Conservation (phyloP, 2,888 invertebrate species). For the Sinotaia quadrata region DNA sequence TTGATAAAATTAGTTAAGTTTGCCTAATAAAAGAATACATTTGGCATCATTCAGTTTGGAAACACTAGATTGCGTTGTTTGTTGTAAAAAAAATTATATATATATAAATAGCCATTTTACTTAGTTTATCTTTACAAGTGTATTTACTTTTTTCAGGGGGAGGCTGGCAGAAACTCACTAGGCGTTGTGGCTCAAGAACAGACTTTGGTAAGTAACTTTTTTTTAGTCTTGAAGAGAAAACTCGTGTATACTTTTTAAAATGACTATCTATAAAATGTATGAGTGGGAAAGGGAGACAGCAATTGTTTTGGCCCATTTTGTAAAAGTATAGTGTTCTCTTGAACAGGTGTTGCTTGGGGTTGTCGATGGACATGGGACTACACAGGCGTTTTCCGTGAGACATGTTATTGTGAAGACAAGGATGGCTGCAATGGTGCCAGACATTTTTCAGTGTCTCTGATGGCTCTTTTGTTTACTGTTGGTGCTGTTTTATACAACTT, state of each 20-base stretch:
- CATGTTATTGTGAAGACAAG: slow-evolving; percentile 90
- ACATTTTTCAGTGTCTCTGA: neutral
- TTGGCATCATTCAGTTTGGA: too few species aligned
- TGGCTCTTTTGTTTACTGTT: slow-evolving; percentile 6
- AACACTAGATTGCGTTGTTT: too few species aligned
- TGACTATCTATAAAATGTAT: too few species aligned
- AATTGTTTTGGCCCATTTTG: too few species aligned
- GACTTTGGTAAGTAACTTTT: slow-evolving; percentile 61
- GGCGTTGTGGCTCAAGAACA: slow-evolving; percentile 71
- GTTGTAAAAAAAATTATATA: too few species aligned
- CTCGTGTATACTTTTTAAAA: too few species aligned
- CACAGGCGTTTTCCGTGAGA: slow-evolving; percentile 96
- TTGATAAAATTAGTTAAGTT: too few species aligned
- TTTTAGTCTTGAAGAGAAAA: neutral
- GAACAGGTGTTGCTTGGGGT: slow-evolving; percentile 94
- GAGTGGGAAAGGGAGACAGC: too few species aligned
- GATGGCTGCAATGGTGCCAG: slow-evolving; percentile 85
- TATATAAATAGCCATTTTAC: too few species aligned
- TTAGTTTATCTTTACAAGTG: neutral
- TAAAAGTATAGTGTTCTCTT: too few species aligned
- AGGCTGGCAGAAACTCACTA: slow-evolving; percentile 71
- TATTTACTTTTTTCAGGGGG: slow-evolving; percentile 59
- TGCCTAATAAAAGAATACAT: too few species aligned
- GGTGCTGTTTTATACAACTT: slow-evolving; percentile 11
- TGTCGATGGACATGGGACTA: slow-evolving; percentile 96